Conservation (phyloP, 2,113 vertebrate genomes). For the Varanus salvator region DNA sequence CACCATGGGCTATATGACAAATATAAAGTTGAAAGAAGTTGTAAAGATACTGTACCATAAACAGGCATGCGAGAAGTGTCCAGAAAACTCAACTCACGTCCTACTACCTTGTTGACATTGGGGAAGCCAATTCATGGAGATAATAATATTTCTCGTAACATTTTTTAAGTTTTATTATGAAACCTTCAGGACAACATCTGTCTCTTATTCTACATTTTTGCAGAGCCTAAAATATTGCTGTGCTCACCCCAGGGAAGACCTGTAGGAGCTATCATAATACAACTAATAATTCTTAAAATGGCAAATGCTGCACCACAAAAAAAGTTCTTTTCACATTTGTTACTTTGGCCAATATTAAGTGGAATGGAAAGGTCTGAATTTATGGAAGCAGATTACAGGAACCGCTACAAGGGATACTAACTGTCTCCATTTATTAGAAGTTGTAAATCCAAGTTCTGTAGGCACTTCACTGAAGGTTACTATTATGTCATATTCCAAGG, state of each 20-base stretch:
- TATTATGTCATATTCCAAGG: neutral
- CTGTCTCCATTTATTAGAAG: constrained; percentile 36
- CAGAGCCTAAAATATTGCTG: neutral
- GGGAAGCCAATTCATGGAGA: neutral
- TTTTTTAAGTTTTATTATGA: neutral
- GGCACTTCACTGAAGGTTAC: neutral
- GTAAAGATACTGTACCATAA: neutral
- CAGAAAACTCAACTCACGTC: neutral
- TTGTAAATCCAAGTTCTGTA: neutral
- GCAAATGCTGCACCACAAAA: neutral
- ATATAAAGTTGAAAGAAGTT: neutral
- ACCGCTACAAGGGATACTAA: neutral
- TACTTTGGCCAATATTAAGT: constrained; percentile 1
- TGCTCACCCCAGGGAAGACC: neutral
- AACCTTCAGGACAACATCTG: neutral
- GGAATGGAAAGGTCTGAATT: neutral
- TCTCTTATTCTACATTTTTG: neutral
- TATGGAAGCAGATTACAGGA: neutral
- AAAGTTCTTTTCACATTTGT: neutral
- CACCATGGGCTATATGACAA: neutral
- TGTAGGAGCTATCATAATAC: neutral
- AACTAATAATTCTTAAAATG: constrained; percentile 29
- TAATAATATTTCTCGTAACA: neutral
- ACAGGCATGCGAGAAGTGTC: neutral
- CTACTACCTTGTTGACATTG: neutral